Conservation (phyloP, 2,888 invertebrate genomes). For the Limnephilus rhombicus region DNA sequence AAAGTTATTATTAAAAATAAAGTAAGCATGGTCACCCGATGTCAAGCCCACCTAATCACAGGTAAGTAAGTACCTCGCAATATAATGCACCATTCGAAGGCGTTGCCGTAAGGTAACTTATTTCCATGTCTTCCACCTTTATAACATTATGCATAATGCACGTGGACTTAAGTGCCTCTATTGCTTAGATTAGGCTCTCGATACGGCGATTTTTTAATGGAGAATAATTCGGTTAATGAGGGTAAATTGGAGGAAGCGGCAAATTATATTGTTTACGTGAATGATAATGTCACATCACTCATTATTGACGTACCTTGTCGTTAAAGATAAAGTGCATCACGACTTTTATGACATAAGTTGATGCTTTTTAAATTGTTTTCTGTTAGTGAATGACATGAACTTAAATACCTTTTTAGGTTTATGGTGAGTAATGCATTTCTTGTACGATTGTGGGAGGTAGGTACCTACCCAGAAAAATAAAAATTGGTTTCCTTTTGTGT, state of each 20-base stretch:
- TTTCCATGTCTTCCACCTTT: neutral
- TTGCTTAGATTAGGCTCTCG: neutral
- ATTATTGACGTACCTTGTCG: neutral
- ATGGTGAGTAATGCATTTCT: neutral
- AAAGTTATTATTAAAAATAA: too few species aligned
- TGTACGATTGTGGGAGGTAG: neutral
- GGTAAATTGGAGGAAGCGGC: constrained; percentile 20
- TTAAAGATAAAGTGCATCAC: neutral
- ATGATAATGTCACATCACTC: neutral
- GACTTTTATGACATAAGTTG: neutral
- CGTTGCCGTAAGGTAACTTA: neutral
- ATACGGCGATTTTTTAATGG: constrained; percentile 7
- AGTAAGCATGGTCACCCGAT: constrained; percentile 2
- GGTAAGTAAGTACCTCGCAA: constrained; percentile 26
- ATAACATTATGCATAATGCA: neutral
- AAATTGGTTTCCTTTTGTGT: neutral
- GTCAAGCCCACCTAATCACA: neutral
- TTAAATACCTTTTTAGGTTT: too few species aligned
- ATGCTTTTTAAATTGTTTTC: neutral
- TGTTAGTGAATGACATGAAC: too few species aligned
- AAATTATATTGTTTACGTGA: neutral
- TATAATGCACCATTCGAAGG: neutral
- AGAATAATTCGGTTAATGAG: constrained; percentile 22
- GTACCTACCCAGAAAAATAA: neutral
- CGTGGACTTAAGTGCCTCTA: neutral